Conservation (phyloP, 2,797 vertebrate genomes). For the Microhierax caerulescens region DNA sequence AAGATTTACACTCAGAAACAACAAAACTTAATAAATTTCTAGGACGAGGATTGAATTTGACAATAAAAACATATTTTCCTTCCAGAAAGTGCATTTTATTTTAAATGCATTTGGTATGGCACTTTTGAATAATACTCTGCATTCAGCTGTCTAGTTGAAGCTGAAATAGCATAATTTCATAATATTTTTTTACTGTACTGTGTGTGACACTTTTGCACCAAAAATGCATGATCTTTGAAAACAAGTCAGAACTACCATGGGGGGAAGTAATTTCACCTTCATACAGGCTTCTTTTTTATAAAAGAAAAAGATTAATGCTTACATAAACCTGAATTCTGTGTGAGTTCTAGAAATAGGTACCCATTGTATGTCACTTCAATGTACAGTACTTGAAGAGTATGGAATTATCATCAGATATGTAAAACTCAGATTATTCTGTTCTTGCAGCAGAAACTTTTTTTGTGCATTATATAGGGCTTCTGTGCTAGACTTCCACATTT, state of each 20-base stretch:
- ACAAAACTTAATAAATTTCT: neutral
- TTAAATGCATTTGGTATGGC: neutral
- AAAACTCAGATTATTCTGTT: neutral
- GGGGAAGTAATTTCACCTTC: neutral
- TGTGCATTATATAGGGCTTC: neutral
- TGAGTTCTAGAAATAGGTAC: neutral
- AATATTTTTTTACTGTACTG: neutral
- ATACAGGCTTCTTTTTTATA: neutral
- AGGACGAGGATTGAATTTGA: neutral
- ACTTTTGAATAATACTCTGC: neutral
- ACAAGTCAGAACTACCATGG: neutral
- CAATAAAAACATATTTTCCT: neutral
- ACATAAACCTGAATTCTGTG: neutral
- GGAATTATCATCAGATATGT: neutral
- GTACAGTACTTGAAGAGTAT: neutral
- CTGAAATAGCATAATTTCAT: constrained; percentile 10
- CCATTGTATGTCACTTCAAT: neutral
- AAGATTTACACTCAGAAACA: neutral
- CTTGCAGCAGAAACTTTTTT: neutral
- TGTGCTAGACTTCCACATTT: neutral
- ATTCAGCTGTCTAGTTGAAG: neutral
- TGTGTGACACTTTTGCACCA: neutral
- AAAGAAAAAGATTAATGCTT: neutral
- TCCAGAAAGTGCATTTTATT: neutral
- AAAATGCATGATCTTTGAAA: constrained; percentile 2